Percentiles rank a stretch among this genome's conserved stretches.
phyloP scores from a whole-genome alignment of 2,797 vertebrate species.

The Mus caroli region DNA sequence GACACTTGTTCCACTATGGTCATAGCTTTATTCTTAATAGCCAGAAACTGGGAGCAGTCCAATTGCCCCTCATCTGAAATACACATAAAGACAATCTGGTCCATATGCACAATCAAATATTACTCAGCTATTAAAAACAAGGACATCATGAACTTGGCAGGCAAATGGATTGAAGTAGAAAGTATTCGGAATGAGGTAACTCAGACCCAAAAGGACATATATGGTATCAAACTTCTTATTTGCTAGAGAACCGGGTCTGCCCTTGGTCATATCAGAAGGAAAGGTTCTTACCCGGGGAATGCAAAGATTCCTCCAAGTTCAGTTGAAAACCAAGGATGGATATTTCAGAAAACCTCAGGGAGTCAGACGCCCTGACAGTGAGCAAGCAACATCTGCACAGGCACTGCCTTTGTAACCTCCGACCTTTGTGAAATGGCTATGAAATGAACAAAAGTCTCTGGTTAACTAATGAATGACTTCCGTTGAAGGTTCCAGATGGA shows the following conservation, averaged over 20 bases:
- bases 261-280: background rate
- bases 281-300: background rate
- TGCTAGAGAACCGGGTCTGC: background rate
- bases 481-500: background rate
- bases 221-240: background rate
- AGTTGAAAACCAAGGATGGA: background rate
- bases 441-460: background rate
- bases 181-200: background rate
- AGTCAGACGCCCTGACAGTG: background rate
- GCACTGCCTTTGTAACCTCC: background rate
- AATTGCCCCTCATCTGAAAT: background rate
- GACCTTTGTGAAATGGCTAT: background rate
- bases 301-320: background rate
- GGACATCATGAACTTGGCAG: background rate
- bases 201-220: background rate
- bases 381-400: background rate
- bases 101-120: background rate
- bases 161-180: background rate
- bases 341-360: background rate
- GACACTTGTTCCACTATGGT: background rate
- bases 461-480: conserved; percentile 6
- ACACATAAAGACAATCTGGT: background rate
- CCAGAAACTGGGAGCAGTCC: background rate
- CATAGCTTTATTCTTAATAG: background rate
- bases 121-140: background rate